These are phyloP conservation scores for Channa argus DNA, from an alignment of 2,113 vertebrate species.

Conservation along the genomic window DNA sequence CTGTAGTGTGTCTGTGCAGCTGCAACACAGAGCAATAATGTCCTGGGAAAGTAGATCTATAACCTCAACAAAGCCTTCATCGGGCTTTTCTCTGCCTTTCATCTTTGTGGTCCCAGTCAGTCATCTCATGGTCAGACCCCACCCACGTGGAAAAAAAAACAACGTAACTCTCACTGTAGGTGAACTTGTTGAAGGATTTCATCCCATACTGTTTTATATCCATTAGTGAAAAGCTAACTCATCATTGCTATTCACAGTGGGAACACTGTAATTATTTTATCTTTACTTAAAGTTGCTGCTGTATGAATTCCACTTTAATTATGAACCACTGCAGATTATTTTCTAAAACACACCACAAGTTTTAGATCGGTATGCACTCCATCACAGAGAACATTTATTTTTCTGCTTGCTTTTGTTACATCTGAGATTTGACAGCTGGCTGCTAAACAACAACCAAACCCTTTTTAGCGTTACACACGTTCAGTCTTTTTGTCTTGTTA, in stretches of 20 bases:
- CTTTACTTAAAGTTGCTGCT: slow-evolving; percentile 5
- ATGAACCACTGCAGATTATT: slow-evolving; percentile 8
- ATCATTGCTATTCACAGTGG: slow-evolving; percentile 10
- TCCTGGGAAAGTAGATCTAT: slow-evolving; percentile 51
- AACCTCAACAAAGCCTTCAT: slow-evolving; percentile 55
- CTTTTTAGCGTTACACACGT: neutral
- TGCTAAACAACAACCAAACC: neutral
- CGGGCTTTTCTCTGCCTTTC: slow-evolving; percentile 36
- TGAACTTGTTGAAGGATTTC: slow-evolving; percentile 2
- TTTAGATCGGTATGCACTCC: neutral
- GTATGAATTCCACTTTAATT: slow-evolving; percentile 4
- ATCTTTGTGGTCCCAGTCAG: slow-evolving; percentile 26
- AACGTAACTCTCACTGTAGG: slow-evolving; percentile 11
- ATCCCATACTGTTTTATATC: neutral
- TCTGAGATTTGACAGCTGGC: slow-evolving; percentile 5
- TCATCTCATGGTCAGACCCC: slow-evolving; percentile 41
- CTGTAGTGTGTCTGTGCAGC: slow-evolving; percentile 4
- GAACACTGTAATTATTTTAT: too few relatives aligned
- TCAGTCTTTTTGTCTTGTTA: neutral
- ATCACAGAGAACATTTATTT: neutral
- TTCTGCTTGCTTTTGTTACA: neutral
- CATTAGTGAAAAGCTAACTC: neutral
- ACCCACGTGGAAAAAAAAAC: slow-evolving; percentile 18
- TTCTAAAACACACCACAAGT: neutral
- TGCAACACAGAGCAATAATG: slow-evolving; percentile 8